phyloP scores from a whole-genome alignment of 1,140 invertebrate species.

The Periplaneta americana region DNA sequence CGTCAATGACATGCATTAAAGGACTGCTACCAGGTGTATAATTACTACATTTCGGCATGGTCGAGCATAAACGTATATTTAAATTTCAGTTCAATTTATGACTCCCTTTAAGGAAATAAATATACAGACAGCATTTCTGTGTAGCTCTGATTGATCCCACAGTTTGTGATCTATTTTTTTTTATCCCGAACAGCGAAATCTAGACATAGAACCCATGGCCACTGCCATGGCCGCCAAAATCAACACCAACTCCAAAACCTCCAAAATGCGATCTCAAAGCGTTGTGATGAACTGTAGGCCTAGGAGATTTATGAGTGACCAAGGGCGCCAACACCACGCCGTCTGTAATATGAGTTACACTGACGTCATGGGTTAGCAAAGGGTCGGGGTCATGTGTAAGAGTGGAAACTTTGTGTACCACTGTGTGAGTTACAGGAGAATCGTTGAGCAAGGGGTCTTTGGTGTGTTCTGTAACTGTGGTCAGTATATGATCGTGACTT shows the following conservation, averaged over 20 bases:
- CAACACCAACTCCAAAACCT: neutral
- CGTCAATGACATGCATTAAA: too few relatives aligned
- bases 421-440: neutral
- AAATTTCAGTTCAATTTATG: too few relatives aligned
- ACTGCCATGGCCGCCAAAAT: neutral
- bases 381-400: neutral
- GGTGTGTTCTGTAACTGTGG: neutral
- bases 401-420: neutral
- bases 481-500: neutral
- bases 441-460: neutral
- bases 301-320: neutral
- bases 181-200: neutral
- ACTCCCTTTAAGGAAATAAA: too few relatives aligned
- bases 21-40: too few relatives aligned
- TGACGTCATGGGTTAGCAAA: neutral
- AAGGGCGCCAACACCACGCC: too few relatives aligned
- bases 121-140: too few relatives aligned
- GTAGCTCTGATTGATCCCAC: too few relatives aligned
- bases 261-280: neutral
- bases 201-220: conserved; percentile 1
- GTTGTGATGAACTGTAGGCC: neutral
- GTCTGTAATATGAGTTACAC: neutral
- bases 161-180: neutral
- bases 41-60: too few relatives aligned
- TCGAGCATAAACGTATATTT: too few relatives aligned